Base-by-base conservation (phyloP, 2,113 vertebrate species). In the Vulpes vulpes region DNA sequence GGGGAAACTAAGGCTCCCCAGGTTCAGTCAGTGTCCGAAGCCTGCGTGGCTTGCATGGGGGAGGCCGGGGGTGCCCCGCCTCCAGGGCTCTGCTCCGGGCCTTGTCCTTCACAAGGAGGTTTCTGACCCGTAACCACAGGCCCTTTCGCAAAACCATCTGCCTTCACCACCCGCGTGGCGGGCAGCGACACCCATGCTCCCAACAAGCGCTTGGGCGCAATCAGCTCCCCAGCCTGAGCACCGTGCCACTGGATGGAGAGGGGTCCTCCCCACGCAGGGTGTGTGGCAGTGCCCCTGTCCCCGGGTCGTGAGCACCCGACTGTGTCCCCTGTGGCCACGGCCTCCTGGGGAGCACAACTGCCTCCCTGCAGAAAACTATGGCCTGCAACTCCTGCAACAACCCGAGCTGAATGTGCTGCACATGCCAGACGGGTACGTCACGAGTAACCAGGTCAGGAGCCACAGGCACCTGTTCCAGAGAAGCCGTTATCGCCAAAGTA, bases 401-500 rank as follows among this genome's bases (percentile, higher is more conserved):
- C 51, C 22, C 82, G 23, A 43, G 51, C 51, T 20, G 74, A 64
- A 87, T 53, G 60, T 25, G 5, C n/a, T 16, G 3, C 8, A 11
- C 15, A 30, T 23, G 38, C 10, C 23, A 8, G 76, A n/a, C 2
- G 8, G 10, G 38, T 12, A 5, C 1, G 22, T 43, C 59, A 57
- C n/a, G 43, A 80, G 80, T n/a, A 91, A 55, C 19, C 23, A 79
- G 83, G 30, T 86, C 53, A 43, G 7, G 43, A 43, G 43, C 43
- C 43, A 43, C 43, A 67, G n/a, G 87, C 32, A 81, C 27, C 19
- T 89, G 43, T 43, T 89, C 76, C 84, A 95, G 60, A 90, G 55
- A 80, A 1, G 8, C 49, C 35, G 27, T 35, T 60, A 49, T 23
- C 78, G 55, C 86, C 90, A 65, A 87, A 87, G 95, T n/a, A 53